Evolutionary conservation across 1,140 invertebrate species (phyloP).

Genomic region (Apolygus lucorum): DNA sequence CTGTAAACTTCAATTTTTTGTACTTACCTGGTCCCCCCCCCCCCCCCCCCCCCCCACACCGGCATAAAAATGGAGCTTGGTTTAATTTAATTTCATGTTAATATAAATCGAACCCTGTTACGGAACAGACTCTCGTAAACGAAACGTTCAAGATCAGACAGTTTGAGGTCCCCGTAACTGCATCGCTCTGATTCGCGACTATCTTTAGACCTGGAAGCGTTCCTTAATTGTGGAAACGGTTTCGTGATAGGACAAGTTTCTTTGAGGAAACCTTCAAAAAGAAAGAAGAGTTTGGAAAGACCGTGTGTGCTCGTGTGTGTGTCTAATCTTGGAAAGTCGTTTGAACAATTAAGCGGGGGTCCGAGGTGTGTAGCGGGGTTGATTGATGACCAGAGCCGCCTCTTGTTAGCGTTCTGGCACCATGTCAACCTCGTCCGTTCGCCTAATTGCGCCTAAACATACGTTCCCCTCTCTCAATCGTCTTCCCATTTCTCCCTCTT

Average conservation of each 20-base stretch:
- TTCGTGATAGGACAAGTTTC: not conserved
- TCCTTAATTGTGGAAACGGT: slow-evolving; percentile 11
- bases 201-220: slow-evolving; percentile 3
- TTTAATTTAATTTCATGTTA: no score
- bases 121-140: no score
- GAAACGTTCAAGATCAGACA: no score
- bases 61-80: no score
- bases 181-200: no score
- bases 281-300: no score
- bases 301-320: not conserved
- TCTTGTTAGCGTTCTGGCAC: slow-evolving; percentile 14
- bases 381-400: not conserved
- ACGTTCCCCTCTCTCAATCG: not conserved
- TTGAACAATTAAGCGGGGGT: slow-evolving; percentile 12
- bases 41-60: no score
- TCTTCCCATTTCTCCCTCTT: not conserved
- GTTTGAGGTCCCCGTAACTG: no score
- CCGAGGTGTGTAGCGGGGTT: slow-evolving; percentile 6
- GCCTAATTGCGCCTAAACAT: slow-evolving; percentile 6
- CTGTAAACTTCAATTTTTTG: no score
- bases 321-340: slow-evolving; percentile 13
- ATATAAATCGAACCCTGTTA: no score
- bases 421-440: not conserved
- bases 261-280: slow-evolving; percentile 6
- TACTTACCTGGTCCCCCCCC: no score